phyloP scores from a whole-genome alignment of 2,888 invertebrate genomes.

The Cosmia pyralina region DNA sequence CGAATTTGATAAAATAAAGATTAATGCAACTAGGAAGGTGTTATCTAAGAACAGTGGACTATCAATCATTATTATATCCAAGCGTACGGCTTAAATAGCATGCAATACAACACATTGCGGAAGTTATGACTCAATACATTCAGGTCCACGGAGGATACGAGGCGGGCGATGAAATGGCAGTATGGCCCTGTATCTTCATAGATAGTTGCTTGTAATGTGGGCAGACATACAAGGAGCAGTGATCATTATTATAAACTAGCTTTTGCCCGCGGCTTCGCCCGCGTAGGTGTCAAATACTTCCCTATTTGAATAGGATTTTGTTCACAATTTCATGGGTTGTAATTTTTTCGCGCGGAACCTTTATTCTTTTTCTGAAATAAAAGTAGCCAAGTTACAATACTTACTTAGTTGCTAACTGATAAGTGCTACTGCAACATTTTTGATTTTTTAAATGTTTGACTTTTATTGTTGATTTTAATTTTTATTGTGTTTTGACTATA shows the following conservation, averaged over 20 bases:
- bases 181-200: not conserved
- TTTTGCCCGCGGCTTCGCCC: too few species aligned
- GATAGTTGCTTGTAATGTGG: constrained; percentile 12
- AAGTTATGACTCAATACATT: constrained; percentile 37
- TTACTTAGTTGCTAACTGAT: too few species aligned
- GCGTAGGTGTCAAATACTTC: too few species aligned
- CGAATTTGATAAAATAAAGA: constrained; percentile 17
- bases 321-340: too few species aligned
- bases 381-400: too few species aligned
- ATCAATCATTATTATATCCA: constrained; percentile 47
- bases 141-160: not conserved
- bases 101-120: constrained; percentile 11
- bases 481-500: too few species aligned
- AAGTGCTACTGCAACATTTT: too few species aligned
- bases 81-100: constrained; percentile 15
- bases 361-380: too few species aligned
- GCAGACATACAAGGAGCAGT: not conserved
- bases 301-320: too few species aligned
- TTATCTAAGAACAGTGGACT: not conserved
- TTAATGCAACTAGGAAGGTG: constrained; percentile 38
- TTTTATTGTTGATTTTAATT: too few species aligned
- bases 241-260: not conserved
- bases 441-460: too few species aligned
- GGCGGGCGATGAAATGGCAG: constrained; percentile 2
- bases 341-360: too few species aligned